A percentile compares a stretch with the other conserved stretches of the same genome.
Conservation (phyloP, 2,797 vertebrate species). For the Macrochelys suwanniensis region DNA sequence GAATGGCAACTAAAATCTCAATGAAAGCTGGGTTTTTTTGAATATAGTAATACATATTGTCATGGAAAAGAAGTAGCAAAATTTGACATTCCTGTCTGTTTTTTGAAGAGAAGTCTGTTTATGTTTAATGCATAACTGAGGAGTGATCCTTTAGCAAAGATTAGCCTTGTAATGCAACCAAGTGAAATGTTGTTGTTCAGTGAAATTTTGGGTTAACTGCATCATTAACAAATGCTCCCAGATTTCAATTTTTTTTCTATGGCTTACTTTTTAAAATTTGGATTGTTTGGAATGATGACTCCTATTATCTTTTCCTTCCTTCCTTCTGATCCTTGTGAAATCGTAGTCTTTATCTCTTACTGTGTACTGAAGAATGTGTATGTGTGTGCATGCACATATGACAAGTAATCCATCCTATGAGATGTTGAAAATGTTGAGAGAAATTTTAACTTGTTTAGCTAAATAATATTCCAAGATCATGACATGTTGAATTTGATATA, state of each 20-base stretch:
- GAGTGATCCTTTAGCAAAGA: neutral
- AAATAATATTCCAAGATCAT: neutral
- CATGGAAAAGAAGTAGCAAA: neutral
- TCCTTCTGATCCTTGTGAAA: neutral
- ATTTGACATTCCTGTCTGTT: fast-evolving
- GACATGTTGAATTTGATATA: neutral
- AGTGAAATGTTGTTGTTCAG: neutral
- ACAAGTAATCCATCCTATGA: neutral
- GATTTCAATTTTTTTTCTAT: neutral
- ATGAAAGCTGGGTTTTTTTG: neutral
- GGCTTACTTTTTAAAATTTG: neutral
- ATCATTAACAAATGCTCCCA: neutral
- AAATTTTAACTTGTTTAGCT: neutral
- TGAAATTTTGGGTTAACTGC: neutral
- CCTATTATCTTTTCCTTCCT: neutral
- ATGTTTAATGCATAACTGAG: neutral
- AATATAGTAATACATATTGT: neutral
- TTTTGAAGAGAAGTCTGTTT: neutral
- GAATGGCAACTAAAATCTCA: neutral
- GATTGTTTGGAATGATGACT: neutral
- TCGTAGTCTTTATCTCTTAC: neutral
- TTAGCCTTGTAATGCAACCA: neutral
- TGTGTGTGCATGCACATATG: neutral
- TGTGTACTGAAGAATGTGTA: neutral
- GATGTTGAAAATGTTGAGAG: neutral